phyloP scores from a whole-genome alignment of 2,888 invertebrate species.

The Poecilus cupreus region DNA sequence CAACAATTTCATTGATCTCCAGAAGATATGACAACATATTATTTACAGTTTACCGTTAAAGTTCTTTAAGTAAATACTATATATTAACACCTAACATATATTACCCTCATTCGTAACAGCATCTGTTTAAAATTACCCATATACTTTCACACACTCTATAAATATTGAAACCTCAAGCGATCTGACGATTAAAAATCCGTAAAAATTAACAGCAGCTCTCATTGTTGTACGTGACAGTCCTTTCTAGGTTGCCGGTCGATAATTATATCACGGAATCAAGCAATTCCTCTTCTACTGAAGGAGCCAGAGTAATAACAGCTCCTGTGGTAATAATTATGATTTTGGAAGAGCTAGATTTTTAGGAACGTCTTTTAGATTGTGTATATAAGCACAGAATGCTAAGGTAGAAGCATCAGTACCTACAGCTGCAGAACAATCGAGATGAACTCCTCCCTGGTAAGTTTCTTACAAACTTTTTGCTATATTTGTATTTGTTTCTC shows the following conservation, averaged over 20 bases:
- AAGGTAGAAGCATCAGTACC: neutral
- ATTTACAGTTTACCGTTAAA: neutral
- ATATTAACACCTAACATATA: neutral
- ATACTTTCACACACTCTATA: neutral
- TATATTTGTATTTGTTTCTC: too few species aligned
- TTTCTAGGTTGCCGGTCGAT: neutral
- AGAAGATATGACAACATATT: neutral
- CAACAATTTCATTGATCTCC: too few species aligned
- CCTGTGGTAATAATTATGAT: neutral
- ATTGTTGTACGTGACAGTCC: conserved; percentile 7
- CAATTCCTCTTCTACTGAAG: neutral
- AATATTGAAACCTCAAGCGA: neutral
- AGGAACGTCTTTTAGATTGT: conserved; percentile 7
- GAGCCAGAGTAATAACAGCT: neutral
- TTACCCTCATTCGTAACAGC: neutral
- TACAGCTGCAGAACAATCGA: neutral
- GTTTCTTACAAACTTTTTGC: too few species aligned
- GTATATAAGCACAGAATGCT: neutral
- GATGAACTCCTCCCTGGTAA: conserved; percentile 36
- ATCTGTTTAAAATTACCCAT: neutral
- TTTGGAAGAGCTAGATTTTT: conserved; percentile 11
- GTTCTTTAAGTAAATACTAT: neutral
- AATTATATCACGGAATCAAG: neutral
- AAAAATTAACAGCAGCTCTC: neutral
- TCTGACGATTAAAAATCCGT: neutral